phyloP scores from a whole-genome alignment of 1,140 invertebrate genomes.

The Araneus ventricosus region DNA sequence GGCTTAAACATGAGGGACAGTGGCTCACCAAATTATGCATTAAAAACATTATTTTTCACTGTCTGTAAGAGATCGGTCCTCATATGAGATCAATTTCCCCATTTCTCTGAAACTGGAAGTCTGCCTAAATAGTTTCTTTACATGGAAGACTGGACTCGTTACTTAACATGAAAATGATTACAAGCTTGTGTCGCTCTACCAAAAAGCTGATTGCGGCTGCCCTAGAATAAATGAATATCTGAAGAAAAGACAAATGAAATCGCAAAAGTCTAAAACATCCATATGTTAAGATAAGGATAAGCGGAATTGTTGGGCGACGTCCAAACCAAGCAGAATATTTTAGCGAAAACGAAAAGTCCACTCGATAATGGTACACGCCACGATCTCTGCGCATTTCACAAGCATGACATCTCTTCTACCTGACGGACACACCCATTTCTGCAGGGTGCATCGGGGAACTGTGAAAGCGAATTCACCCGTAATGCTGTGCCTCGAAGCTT shows the following conservation, averaged over 20 bases:
- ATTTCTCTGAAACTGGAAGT: no score
- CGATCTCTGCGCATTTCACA: conserved; percentile 20
- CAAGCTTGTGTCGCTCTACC: background rate
- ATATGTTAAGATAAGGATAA: conserved; percentile 27
- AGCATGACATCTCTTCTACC: conserved; percentile 16
- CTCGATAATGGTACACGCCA: conserved; percentile 32
- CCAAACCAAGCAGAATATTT: conserved; percentile 19
- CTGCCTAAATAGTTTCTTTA: no score
- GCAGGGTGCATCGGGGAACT: background rate
- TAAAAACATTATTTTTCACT: no score
- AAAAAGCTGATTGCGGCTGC: background rate
- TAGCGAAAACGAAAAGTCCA: conserved; percentile 30
- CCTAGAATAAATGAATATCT: background rate
- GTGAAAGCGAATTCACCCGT: background rate
- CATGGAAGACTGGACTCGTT: no score
- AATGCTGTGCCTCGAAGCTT: background rate
- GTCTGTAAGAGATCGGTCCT: no score
- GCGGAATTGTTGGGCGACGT: conserved; percentile 30
- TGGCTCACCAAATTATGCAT: no score
- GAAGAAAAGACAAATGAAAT: conserved; percentile 4
- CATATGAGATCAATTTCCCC: no score
- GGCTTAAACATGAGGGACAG: no score
- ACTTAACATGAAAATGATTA: background rate
- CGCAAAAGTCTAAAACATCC: background rate
- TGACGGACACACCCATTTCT: conserved; percentile 36